These are phyloP conservation scores for Copsychus sechellarum DNA, from an alignment of 2,113 vertebrate species.

Conservation along the genomic window DNA sequence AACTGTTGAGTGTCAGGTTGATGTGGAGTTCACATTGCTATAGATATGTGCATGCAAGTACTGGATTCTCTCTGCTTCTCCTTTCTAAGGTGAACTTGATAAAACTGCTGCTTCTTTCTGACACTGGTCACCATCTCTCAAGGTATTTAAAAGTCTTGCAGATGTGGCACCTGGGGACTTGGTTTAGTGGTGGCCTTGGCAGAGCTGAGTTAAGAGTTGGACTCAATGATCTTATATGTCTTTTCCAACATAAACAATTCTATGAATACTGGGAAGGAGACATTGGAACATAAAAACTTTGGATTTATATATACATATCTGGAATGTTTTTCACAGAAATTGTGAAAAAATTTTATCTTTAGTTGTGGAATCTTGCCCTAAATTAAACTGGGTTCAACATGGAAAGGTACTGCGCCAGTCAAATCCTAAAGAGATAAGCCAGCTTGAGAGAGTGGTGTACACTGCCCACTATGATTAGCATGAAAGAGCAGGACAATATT, in stretches of 20 bases:
- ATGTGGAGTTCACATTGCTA: background rate
- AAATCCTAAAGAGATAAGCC: background rate
- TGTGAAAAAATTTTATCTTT: background rate
- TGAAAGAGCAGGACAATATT: background rate
- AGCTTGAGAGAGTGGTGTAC: background rate
- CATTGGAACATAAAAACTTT: background rate
- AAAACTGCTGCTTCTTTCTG: background rate
- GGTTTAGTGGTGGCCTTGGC: background rate
- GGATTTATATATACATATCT: background rate
- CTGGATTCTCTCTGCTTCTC: background rate
- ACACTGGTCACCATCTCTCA: background rate
- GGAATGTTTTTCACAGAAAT: background rate
- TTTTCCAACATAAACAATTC: background rate
- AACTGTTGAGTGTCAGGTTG: background rate
- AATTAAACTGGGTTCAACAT: background rate
- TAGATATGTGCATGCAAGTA: fast-evolving
- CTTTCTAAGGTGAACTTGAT: background rate
- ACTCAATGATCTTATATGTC: background rate
- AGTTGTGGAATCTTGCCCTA: background rate
- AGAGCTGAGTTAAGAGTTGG: no score
- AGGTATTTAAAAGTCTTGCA: background rate
- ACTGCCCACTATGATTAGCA: background rate
- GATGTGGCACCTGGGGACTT: no score
- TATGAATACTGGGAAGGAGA: background rate
- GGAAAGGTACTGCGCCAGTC: background rate